Conservation (phyloP, 2,797 vertebrate genomes). For the Ceryle rudis region DNA sequence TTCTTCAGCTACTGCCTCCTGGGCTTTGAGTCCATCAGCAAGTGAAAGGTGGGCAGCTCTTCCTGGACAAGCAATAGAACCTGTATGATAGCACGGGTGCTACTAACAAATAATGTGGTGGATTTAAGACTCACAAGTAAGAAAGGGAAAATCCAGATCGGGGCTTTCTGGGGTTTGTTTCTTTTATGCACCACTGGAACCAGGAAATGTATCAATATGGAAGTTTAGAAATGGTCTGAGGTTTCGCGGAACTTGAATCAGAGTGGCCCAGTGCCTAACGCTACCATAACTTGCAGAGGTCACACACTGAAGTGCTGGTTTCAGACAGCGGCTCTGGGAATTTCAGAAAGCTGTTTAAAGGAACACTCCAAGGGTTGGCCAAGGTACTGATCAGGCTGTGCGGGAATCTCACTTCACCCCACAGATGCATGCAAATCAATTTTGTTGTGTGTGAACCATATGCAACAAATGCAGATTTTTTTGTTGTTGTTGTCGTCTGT, state of each 20-base stretch:
- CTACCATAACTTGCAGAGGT: neutral
- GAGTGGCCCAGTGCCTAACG: constrained; percentile 34
- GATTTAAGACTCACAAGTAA: constrained; percentile 8
- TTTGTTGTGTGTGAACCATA: neutral
- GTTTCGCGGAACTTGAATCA: constrained; percentile 43
- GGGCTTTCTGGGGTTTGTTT: constrained; percentile 67
- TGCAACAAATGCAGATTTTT: neutral
- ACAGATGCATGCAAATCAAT: neutral
- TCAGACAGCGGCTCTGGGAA: constrained; percentile 27
- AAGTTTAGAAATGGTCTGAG: constrained; percentile 59
- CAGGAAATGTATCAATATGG: constrained; percentile 55
- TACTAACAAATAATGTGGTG: neutral
- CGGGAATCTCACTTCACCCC: constrained; percentile 16
- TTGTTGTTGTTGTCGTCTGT: neutral
- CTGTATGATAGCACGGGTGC: neutral
- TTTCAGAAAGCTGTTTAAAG: constrained; percentile 40
- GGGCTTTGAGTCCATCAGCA: neutral
- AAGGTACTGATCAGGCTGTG: neutral
- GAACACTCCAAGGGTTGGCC: neutral
- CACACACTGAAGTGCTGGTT: constrained; percentile 45
- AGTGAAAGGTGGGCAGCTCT: neutral
- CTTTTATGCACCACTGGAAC: constrained; percentile 56
- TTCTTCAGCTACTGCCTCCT: neutral
- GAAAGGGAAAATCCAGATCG: constrained; percentile 62
- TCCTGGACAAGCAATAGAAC: neutral